phyloP scores from a whole-genome alignment of 2,888 invertebrate species.

The Plutella xylostella region DNA sequence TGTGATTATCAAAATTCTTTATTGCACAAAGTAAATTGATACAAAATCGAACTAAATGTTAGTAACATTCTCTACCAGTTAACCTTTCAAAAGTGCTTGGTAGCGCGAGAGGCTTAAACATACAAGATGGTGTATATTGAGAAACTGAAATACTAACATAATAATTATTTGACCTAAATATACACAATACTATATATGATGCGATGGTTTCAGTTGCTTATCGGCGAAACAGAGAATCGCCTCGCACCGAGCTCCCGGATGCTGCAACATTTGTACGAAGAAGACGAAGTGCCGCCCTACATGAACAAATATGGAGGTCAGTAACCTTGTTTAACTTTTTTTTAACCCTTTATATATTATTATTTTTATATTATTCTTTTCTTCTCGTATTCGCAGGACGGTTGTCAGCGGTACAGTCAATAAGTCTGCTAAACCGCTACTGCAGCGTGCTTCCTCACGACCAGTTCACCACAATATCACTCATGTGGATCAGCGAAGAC shows the following conservation, averaged over 20 bases:
- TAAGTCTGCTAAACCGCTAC: constrained; percentile 82
- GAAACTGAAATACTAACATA: too few relatives aligned
- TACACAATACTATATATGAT: too few relatives aligned
- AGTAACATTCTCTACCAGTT: too few relatives aligned
- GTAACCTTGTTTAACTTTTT: too few relatives aligned
- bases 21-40: too few relatives aligned
- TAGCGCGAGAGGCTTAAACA: too few relatives aligned
- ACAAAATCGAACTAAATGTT: too few relatives aligned
- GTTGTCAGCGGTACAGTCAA: constrained; percentile 71
- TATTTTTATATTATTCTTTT: neutral
- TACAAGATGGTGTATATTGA: too few relatives aligned
- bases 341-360: neutral
- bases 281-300: constrained; percentile 64
- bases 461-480: constrained; percentile 73
- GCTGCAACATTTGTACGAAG: constrained; percentile 60
- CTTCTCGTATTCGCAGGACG: constrained; percentile 33
- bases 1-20: too few relatives aligned
- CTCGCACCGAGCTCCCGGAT: constrained; percentile 67
- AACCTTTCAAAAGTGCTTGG: too few relatives aligned
- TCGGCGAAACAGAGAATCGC: constrained; percentile 68
- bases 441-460: constrained; percentile 83
- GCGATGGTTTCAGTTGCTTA: constrained; percentile 66
- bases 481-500: constrained; percentile 39
- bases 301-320: constrained; percentile 40
- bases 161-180: too few relatives aligned